Percentiles rank a stretch among this genome's conserved stretches.
These are phyloP conservation scores for Campylomormyrus tamandua DNA, from an alignment of 2,113 vertebrate genomes.

Conservation along the genomic window DNA sequence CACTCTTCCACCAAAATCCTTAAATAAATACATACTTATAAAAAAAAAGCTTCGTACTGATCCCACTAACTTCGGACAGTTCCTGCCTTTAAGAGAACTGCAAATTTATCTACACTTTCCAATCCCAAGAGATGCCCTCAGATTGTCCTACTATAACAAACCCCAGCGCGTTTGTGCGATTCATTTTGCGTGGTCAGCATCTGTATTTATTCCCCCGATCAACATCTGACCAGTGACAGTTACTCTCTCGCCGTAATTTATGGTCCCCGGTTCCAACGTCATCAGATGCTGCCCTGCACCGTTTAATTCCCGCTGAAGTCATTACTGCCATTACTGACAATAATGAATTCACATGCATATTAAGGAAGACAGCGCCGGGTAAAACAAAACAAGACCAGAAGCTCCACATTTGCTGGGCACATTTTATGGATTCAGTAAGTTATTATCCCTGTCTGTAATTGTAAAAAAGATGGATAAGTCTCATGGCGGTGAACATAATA, in stretches of 20 bases:
- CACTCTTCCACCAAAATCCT: neutral
- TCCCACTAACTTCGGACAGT: neutral
- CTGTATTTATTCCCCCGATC: neutral
- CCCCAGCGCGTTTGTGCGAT: neutral
- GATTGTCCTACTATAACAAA: neutral
- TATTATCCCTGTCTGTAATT: neutral
- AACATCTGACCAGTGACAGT: neutral
- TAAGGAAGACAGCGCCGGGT: neutral
- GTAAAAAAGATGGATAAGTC: neutral
- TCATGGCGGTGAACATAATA: neutral
- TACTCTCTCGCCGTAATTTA: neutral
- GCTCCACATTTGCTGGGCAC: neutral
- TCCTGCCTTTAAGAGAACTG: neutral
- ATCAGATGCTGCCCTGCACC: neutral
- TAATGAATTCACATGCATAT: conserved; percentile 7
- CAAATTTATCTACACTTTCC: neutral
- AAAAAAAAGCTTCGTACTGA: neutral
- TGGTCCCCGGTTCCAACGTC: neutral
- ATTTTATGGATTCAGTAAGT: conserved; percentile 5
- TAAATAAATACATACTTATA: neutral
- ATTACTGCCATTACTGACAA: conserved; percentile 11
- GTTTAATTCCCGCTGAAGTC: neutral
- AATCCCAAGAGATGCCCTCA: neutral
- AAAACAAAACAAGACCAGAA: conserved; percentile 12
- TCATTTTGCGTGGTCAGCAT: neutral